Percentiles rank a stretch among this genome's conserved stretches.
Conservation (phyloP, 2,888 invertebrate species). For the Dryococelus australis region DNA sequence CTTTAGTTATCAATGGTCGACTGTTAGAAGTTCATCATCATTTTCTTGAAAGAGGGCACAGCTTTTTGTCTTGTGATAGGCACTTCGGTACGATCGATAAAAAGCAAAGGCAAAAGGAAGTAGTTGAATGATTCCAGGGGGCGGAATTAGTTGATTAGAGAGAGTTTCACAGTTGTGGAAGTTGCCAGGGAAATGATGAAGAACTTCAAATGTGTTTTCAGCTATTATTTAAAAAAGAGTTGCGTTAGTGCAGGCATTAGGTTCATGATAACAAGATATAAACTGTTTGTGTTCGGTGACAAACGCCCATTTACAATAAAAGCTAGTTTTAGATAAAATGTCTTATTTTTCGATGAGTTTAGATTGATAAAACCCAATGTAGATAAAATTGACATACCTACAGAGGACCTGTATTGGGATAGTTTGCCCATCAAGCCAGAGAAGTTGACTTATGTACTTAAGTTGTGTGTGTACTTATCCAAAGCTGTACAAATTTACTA, state of each 20-base stretch:
- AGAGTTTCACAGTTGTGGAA: background rate
- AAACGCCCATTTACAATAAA: background rate
- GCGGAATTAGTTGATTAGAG: background rate
- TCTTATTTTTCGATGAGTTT: background rate
- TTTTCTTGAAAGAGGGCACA: slow-evolving; percentile 25
- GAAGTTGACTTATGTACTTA: slow-evolving; percentile 7
- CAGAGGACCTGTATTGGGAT: slow-evolving; percentile 13
- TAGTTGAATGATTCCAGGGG: slow-evolving; percentile 17
- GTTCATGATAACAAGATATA: slow-evolving; percentile 20
- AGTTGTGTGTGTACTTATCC: background rate
- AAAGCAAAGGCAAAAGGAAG: slow-evolving; percentile 2
- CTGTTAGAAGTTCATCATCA: slow-evolving; percentile 17
- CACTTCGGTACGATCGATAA: background rate
- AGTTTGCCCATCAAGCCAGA: background rate
- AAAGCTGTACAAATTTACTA: background rate
- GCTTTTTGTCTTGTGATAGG: slow-evolving; percentile 5
- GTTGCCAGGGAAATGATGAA: background rate
- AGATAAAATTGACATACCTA: background rate
- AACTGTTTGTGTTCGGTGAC: background rate
- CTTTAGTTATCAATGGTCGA: slow-evolving; percentile 20
- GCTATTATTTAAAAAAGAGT: background rate
- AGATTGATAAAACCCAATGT: background rate
- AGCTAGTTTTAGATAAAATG: background rate
- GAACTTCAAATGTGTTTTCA: slow-evolving; percentile 1
- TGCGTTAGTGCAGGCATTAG: background rate